phyloP scores from a whole-genome alignment of 2,113 vertebrate species.

The Ageneiosus marmoratus region DNA sequence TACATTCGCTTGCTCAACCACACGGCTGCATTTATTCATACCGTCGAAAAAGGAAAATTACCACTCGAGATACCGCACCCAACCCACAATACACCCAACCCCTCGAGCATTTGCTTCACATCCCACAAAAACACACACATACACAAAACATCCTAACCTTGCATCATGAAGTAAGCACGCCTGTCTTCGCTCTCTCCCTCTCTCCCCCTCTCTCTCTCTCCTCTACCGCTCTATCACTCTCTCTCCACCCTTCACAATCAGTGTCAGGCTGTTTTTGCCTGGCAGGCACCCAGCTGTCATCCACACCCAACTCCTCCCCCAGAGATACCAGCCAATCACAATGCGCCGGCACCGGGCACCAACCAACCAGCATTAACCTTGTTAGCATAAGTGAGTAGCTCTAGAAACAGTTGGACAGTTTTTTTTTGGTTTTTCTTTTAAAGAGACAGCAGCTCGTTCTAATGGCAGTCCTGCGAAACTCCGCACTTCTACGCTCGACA shows the following conservation, averaged over 20 bases:
- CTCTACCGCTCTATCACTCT: conserved; percentile 60
- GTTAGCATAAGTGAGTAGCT: conserved; percentile 71
- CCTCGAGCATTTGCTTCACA: conserved; percentile 69
- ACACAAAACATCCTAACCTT: conserved; percentile 75
- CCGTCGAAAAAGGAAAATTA: conserved; percentile 60
- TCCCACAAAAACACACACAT: conserved; percentile 54
- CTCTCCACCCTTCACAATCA: conserved; percentile 67
- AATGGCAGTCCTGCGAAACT: not conserved
- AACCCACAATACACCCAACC: conserved; percentile 54
- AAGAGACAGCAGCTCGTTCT: conserved; percentile 74
- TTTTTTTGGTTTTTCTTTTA: conserved; percentile 74
- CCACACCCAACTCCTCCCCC: conserved; percentile 73
- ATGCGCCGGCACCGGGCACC: conserved; percentile 54
- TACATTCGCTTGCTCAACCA: conserved; percentile 63
- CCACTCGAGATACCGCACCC: conserved; percentile 61
- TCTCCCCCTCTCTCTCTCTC: conserved; percentile 67
- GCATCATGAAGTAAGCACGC: conserved; percentile 79
- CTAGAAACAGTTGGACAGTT: conserved; percentile 67
- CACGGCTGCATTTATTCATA: conserved; percentile 52
- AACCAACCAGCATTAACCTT: conserved; percentile 77
- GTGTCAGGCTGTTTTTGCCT: conserved; percentile 74
- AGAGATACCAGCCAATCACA: conserved; percentile 65
- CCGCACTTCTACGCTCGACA: not conserved
- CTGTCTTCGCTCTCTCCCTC: conserved; percentile 72
- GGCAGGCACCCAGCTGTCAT: conserved; percentile 78